These are phyloP conservation scores for Lottia gigantea DNA, from an alignment of 2,888 invertebrate genomes.

Conservation along the genomic window DNA sequence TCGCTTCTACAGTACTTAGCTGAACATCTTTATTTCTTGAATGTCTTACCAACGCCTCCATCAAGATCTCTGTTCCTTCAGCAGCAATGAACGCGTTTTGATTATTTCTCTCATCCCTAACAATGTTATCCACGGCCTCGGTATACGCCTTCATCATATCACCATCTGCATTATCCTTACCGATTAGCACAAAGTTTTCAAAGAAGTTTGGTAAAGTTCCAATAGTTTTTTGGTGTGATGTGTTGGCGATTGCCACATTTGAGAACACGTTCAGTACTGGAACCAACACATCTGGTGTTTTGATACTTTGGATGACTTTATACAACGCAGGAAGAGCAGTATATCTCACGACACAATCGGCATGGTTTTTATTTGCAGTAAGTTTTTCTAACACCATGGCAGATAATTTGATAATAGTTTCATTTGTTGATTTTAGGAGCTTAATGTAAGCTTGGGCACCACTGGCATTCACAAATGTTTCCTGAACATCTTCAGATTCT, in stretches of 20 bases:
- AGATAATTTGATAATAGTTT: conserved; percentile 50
- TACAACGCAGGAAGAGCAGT: conserved; percentile 54
- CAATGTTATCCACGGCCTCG: conserved; percentile 50
- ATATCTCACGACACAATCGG: conserved; percentile 54
- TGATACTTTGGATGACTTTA: conserved; percentile 43
- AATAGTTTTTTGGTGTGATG: conserved; percentile 47
- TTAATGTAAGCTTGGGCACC: conserved; percentile 54
- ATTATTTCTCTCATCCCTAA: conserved; percentile 46
- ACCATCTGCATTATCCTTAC: conserved; percentile 44
- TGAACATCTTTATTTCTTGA: conserved; percentile 59
- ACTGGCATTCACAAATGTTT: conserved; percentile 54
- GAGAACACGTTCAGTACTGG: conserved; percentile 57
- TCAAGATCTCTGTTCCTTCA: conserved; percentile 56
- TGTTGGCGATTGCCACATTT: conserved; percentile 51
- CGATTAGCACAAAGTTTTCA: conserved; percentile 37
- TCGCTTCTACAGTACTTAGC: conserved; percentile 61
- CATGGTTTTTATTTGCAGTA: conserved; percentile 46
- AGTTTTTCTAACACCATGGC: conserved; percentile 55
- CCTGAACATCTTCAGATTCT: conserved; percentile 51
- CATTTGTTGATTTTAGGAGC: conserved; percentile 51
- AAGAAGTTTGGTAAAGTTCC: conserved; percentile 41
- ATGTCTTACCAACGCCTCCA: conserved; percentile 37
- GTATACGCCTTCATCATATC: conserved; percentile 55
- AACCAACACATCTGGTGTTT: conserved; percentile 57
- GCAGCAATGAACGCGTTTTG: conserved; percentile 59